Base-by-base conservation (phyloP, 30 jellyfish, hydroid and myxozoan species). In the Catostylus mosaicus region DNA sequence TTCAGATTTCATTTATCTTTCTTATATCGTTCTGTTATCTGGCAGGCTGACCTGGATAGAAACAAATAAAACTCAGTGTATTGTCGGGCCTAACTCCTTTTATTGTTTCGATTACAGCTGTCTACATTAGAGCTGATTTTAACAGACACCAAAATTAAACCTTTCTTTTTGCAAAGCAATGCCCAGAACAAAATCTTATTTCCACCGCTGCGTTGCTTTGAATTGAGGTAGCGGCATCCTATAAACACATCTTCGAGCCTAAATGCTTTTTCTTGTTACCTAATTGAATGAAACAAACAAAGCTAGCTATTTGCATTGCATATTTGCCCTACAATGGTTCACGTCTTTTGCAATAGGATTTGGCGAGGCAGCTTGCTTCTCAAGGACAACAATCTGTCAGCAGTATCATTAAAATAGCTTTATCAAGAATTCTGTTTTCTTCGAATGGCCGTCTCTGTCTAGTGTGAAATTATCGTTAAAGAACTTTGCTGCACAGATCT, bases 221-320 rank as follows among this genome's bases (percentile, higher is more conserved):
- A 59, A 59, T 8, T 59, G 71, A 22, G 71, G 40, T 3, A 59
- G 71, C 71, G 71, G 71, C 71, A 59, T n/a, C 71, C 16, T 59
- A n/a, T 59, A 22, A 59, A 26, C 38, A 35, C 40, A 22, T 59
- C 71, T 27, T n/a, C 29, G 4, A 26, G 36, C 32, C 19, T 26
- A 7, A 59, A 59, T 2, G 3, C 20, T 26, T 4, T 48, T 27
- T 16, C 71, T 59, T 59, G 38, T 59, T 23, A 37, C n/a, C 16
- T 59, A 29, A 59, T 59, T 59, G 71, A 59, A 59, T 59, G 38
- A 59, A 7, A 16, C 71, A 59, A 59, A 52, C 29, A 59, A 59
- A 59, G 26, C 9, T 18, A 3, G 38, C 18, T 23, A 59, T 59
- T 59, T 59, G 71, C 38, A 59, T 59, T 59, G 71, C 71, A 20